Base-by-base conservation (phyloP, 2,888 invertebrate genomes). In the Habroteleia sp. region DNA sequence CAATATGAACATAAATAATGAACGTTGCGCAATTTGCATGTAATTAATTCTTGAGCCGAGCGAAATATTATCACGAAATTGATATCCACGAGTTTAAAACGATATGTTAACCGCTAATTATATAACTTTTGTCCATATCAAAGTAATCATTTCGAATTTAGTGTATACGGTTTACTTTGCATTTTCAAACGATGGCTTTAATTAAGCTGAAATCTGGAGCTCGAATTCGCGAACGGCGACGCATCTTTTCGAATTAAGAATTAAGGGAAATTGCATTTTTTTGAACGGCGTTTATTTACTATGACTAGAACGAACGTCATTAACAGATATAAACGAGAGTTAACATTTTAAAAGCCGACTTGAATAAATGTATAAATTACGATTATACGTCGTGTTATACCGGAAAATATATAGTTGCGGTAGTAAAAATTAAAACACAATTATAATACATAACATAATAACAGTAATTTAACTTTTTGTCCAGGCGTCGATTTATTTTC, bases 401-500 rank as follows among this genome's bases (percentile, higher is more conserved):
- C 2, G 42, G 16, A 6, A 42, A 42, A 42, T 25, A 27, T 4
- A 42, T n/a, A 42, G n/a, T n/a, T n/a, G n/a, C n/a, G n/a, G n/a
- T n/a, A n/a, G n/a, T 46, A 46, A 46, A 48, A 48, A 52, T 35
- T 35, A 14, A 52, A 25, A 11, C 37, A 5, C 25, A 20, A 37
- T 50, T 11, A 35, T n/a, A n/a, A n/a, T n/a, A n/a, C n/a, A 14
- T 6, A 35, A 23, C 23, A 35, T 20, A 35, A 35, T 13, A 50
- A 13, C 23, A 50, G 50, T 50, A 23, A 50, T 50, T 35, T n/a
- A n/a, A n/a, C n/a, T n/a, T n/a, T n/a, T n/a, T n/a, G n/a, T n/a
- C n/a, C n/a, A n/a, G n/a, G n/a, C n/a, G n/a, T n/a, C n/a, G n/a
- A n/a, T n/a, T n/a, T n/a, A n/a, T 13, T 20, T 50, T 35, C 35